Conservation (phyloP, 2,888 invertebrate genomes). For the Drosophila longiperda region DNA sequence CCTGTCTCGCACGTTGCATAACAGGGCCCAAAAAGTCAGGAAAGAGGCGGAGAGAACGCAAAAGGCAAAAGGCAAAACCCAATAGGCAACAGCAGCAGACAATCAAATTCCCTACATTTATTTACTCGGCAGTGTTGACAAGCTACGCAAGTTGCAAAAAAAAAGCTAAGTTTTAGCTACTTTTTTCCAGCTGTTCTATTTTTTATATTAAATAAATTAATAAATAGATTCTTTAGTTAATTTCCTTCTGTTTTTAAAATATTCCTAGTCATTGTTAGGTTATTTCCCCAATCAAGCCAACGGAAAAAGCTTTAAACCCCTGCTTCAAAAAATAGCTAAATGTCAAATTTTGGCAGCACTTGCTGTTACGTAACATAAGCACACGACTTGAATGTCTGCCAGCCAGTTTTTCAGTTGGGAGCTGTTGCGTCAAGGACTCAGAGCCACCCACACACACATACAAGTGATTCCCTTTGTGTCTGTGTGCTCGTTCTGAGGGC, state of each 20-base stretch:
- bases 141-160: background rate
- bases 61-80: slow-evolving; percentile 15
- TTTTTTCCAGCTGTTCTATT: background rate
- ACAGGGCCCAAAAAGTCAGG: slow-evolving; percentile 32
- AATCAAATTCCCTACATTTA: slow-evolving; percentile 46
- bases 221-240: background rate
- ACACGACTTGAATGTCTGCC: slow-evolving; percentile 14
- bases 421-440: slow-evolving; percentile 78
- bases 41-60: background rate
- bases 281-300: background rate
- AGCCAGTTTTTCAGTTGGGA: slow-evolving; percentile 16
- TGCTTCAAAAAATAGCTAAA: background rate
- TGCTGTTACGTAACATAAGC: slow-evolving; percentile 28
- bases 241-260: background rate
- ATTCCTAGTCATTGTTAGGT: background rate
- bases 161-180: background rate
- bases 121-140: slow-evolving; percentile 14
- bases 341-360: background rate
- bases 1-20: slow-evolving; percentile 60
- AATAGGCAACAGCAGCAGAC: slow-evolving; percentile 10
- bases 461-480: slow-evolving; percentile 8
- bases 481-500: slow-evolving; percentile 14
- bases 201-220: background rate
- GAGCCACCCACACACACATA: slow-evolving; percentile 12
- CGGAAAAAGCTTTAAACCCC: background rate